These are phyloP conservation scores for Charanyca ferruginea DNA, from an alignment of 2,888 invertebrate genomes.

Conservation along the genomic window DNA sequence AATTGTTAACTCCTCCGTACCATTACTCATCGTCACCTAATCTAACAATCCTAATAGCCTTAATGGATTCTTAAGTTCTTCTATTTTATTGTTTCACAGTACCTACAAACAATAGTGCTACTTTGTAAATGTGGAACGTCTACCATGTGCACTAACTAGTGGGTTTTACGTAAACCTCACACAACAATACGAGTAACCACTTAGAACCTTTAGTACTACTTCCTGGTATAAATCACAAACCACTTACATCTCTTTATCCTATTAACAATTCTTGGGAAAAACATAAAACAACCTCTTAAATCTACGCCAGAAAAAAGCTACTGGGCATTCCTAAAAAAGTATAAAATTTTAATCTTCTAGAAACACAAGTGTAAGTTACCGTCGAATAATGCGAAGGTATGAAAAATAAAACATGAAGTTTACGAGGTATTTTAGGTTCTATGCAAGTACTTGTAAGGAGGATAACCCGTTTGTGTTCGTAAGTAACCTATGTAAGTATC, in stretches of 20 bases:
- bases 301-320: not conserved
- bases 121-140: conserved; percentile 29
- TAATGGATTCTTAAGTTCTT: conserved; percentile 53
- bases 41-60: conserved; percentile 35
- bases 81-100: conserved; percentile 28
- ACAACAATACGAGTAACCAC: conserved; percentile 40
- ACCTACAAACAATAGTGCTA: conserved; percentile 38
- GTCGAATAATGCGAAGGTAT: conserved; percentile 35
- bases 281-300: not conserved
- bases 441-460: conserved; percentile 43
- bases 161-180: conserved; percentile 34
- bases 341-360: conserved; percentile 6
- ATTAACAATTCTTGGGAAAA: not conserved
- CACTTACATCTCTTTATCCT: conserved; percentile 15
- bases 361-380: conserved; percentile 29
- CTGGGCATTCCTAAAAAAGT: not conserved
- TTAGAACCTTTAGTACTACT: conserved; percentile 37
- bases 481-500: conserved; percentile 16
- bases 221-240: conserved; percentile 40
- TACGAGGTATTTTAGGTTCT: conserved; percentile 52
- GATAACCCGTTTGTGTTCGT: conserved; percentile 41
- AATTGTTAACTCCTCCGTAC: conserved; percentile 41
- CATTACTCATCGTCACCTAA: conserved; percentile 46
- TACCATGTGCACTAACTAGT: conserved; percentile 17
- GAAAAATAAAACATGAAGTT: conserved; percentile 50